phyloP scores from a whole-genome alignment of 2,888 invertebrate genomes.

The Microctonus aethiopoides region DNA sequence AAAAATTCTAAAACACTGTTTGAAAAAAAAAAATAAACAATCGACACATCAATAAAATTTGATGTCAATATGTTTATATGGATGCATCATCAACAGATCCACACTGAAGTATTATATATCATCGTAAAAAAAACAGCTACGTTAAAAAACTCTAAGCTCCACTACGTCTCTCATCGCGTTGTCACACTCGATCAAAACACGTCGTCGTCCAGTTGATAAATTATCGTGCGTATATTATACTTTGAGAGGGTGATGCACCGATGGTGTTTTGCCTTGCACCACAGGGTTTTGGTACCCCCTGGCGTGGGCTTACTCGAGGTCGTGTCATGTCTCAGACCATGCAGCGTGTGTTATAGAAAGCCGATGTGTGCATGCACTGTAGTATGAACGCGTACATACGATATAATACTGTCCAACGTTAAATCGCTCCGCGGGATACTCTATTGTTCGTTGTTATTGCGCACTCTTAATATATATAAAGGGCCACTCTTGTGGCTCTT shows the following conservation, averaged over 20 bases:
- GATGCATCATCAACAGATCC: too few relatives aligned
- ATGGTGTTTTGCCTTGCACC: conserved; percentile 61
- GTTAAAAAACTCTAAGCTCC: background rate
- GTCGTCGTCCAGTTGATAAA: conserved; percentile 58
- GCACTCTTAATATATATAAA: background rate
- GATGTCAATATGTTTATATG: too few relatives aligned
- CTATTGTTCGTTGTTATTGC: background rate
- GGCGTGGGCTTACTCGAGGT: conserved; percentile 40
- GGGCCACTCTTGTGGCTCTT: too few relatives aligned
- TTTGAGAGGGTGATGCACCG: conserved; percentile 45
- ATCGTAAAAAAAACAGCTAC: background rate
- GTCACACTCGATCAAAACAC: conserved; percentile 50
- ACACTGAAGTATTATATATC: too few relatives aligned
- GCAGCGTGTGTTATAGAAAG: background rate
- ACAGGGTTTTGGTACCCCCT: conserved; percentile 56
- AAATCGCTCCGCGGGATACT: background rate
- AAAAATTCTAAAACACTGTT: too few relatives aligned
- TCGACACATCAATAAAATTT: too few relatives aligned
- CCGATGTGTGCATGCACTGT: too few relatives aligned
- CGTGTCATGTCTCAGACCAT: conserved; percentile 41
- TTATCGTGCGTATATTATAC: too few relatives aligned
- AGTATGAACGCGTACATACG: background rate
- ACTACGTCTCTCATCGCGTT: background rate
- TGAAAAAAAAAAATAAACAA: too few relatives aligned
- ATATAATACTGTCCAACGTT: conserved; percentile 13